A percentile compares a stretch with the other conserved stretches of the same genome.
phyloP scores from a whole-genome alignment of 2,888 invertebrate genomes.

The Metellina segmentata region DNA sequence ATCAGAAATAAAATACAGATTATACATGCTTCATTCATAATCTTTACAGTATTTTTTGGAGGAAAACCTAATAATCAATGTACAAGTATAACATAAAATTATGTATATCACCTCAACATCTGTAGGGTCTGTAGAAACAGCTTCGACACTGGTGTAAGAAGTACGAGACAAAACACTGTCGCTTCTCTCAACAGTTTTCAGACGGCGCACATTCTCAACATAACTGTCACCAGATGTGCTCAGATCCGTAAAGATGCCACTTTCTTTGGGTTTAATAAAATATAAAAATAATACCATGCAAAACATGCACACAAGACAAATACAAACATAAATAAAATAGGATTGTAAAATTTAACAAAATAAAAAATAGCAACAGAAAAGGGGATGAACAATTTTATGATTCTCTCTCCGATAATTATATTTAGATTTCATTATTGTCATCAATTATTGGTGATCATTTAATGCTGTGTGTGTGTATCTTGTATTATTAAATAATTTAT shows the following conservation, averaged over 20 bases:
- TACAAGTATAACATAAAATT: neutral
- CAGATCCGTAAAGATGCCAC: slow-evolving; percentile 89
- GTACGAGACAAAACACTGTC: slow-evolving; percentile 78
- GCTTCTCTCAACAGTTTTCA: slow-evolving; percentile 81
- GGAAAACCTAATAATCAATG: neutral
- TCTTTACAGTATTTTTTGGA: neutral
- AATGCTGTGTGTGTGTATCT: too few relatives aligned
- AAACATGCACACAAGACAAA: slow-evolving; percentile 74
- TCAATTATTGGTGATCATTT: too few relatives aligned
- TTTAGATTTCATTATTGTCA: too few relatives aligned
- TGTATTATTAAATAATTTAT: too few relatives aligned
- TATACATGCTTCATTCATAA: neutral
- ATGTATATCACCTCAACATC: slow-evolving; percentile 53
- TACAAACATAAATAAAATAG: slow-evolving; percentile 27
- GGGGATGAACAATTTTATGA: too few relatives aligned
- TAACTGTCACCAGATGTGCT: slow-evolving; percentile 85
- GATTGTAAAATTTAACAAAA: slow-evolving; percentile 8
- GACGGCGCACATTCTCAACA: slow-evolving; percentile 79
- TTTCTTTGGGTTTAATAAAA: slow-evolving; percentile 83
- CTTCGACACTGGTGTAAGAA: slow-evolving; percentile 64
- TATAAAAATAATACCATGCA: slow-evolving; percentile 78
- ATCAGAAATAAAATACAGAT: neutral
- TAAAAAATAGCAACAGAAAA: neutral
- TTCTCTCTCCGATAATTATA: too few relatives aligned
- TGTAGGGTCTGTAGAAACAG: slow-evolving; percentile 29